Evolutionary conservation across 2,797 vertebrate genomes (phyloP).

Genomic region (Liasis olivaceus): DNA sequence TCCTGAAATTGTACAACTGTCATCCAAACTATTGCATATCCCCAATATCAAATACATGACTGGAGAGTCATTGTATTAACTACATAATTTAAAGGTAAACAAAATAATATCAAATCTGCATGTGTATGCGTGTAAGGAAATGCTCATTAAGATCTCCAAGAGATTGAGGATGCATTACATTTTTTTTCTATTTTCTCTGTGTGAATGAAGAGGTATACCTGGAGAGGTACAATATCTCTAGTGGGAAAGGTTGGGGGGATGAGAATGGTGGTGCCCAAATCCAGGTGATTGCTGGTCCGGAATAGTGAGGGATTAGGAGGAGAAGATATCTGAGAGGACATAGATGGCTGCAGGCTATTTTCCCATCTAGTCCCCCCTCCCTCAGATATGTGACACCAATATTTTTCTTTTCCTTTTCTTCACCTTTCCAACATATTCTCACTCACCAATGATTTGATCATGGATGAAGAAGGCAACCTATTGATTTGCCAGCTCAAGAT

Average conservation of each 20-base stretch:
- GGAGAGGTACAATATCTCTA: neutral
- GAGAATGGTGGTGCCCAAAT: neutral
- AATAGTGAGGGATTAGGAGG: neutral
- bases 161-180: neutral
- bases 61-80: neutral
- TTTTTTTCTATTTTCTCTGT: neutral
- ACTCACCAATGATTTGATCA: neutral
- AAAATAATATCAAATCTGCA: neutral
- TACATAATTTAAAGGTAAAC: neutral
- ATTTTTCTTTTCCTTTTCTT: too few relatives aligned
- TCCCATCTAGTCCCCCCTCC: neutral
- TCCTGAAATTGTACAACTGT: neutral
- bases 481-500: neutral
- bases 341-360: neutral
- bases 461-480: neutral
- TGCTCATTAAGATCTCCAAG: neutral
- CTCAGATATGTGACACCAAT: neutral
- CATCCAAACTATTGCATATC: neutral
- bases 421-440: too few relatives aligned
- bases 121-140: too few relatives aligned
- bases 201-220: neutral
- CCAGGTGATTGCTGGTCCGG: neutral
- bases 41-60: neutral
- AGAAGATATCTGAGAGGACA: neutral
- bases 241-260: neutral